Percentiles rank a stretch among this genome's conserved stretches.
Conservation (phyloP, 2,888 invertebrate species). For the Cephus pygmeus region DNA sequence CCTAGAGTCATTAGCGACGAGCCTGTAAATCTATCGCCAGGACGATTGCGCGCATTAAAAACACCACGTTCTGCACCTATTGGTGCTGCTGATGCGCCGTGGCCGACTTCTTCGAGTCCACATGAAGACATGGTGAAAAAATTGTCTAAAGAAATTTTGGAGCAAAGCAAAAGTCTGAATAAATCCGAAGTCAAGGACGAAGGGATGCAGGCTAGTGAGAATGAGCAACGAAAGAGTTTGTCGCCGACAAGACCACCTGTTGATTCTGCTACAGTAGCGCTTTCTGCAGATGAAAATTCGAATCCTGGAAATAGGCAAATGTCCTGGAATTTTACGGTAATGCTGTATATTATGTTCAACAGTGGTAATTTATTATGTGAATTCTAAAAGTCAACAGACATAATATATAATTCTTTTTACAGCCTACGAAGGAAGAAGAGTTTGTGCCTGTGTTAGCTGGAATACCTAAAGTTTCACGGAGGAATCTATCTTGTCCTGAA, state of each 20-base stretch:
- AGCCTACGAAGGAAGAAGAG: constrained; percentile 26
- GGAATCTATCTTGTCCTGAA: not conserved
- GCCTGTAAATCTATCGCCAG: constrained; percentile 46
- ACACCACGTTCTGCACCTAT: not conserved
- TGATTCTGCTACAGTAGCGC: not conserved
- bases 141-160: constrained; percentile 56
- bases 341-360: too few species aligned
- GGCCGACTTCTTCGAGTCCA: constrained; percentile 26
- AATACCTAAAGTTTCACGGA: constrained; percentile 47
- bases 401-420: not conserved
- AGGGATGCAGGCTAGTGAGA: not conserved
- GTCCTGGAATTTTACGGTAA: not conserved
- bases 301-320: not conserved
- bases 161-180: constrained; percentile 54
- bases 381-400: not conserved
- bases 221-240: not conserved
- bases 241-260: not conserved
- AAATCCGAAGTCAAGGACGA: constrained; percentile 23
- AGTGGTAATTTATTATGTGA: not conserved
- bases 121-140: constrained; percentile 50
- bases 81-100: not conserved
- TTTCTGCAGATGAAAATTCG: not conserved
- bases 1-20: constrained; percentile 53
- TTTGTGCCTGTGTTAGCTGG: constrained; percentile 49
- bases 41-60: constrained; percentile 27